These are phyloP conservation scores for Glossosoma conforme DNA, from an alignment of 1,140 invertebrate genomes.

Conservation along the genomic window DNA sequence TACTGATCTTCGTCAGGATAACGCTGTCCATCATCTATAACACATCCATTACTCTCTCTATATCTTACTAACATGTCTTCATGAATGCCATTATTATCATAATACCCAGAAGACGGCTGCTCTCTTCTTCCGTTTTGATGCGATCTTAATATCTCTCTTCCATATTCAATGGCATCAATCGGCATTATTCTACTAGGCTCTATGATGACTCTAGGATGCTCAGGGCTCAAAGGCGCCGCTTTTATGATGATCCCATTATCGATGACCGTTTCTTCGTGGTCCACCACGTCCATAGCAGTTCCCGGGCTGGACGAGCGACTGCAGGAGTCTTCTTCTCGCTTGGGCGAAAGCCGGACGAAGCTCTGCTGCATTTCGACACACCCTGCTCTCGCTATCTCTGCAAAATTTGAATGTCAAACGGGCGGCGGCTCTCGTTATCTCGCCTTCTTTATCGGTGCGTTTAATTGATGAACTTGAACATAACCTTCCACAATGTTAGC, in stretches of 20 bases:
- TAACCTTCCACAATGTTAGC: constrained; percentile 25
- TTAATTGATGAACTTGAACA: constrained; percentile 16
- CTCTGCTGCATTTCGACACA: constrained; percentile 17
- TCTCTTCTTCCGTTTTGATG: not conserved
- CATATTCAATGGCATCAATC: constrained; percentile 14
- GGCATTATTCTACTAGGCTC: constrained; percentile 18
- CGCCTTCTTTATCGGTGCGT: constrained; percentile 15
- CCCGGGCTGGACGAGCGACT: constrained; percentile 11
- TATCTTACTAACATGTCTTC: constrained; percentile 18
- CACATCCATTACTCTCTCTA: constrained; percentile 7
- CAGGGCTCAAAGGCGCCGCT: not conserved
- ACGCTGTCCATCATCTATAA: not conserved
- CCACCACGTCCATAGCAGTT: constrained; percentile 17
- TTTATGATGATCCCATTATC: constrained; percentile 5
- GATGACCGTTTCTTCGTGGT: constrained; percentile 25
- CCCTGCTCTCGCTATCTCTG: not conserved
- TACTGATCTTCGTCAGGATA: no score
- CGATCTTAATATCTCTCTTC: constrained; percentile 1
- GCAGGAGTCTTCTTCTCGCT: constrained; percentile 17
- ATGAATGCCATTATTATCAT: not conserved
- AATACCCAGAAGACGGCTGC: not conserved
- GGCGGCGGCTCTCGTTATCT: constrained; percentile 7
- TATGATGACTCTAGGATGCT: constrained; percentile 28
- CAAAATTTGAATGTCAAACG: constrained; percentile 13
- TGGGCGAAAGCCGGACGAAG: constrained; percentile 18